These are phyloP conservation scores for Oncorhynchus kisutch DNA, from an alignment of 2,113 vertebrate species.

Conservation along the genomic window DNA sequence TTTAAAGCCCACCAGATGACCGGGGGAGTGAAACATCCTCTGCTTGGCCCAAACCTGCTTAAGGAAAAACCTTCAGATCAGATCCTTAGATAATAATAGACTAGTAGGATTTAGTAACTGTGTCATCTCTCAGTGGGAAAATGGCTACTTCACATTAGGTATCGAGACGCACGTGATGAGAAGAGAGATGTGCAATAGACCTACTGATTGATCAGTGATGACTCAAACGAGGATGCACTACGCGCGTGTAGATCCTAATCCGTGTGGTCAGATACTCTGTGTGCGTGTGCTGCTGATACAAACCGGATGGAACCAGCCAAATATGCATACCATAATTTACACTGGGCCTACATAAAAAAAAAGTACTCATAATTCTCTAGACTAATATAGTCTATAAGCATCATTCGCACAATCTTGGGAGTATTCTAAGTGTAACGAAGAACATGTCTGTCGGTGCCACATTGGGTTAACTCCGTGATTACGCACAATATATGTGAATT, in stretches of 20 bases:
- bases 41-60: conserved; percentile 7
- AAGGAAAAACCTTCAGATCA: not conserved
- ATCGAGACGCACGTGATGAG: not conserved
- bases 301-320: conserved; percentile 61
- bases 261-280: not conserved
- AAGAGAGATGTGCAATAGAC: not conserved
- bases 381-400: not conserved
- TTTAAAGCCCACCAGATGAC: conserved; percentile 38
- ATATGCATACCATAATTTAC: not conserved
- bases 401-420: not conserved
- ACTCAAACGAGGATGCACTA: conserved; percentile 23
- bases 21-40: conserved; percentile 19
- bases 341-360: conserved; percentile 31
- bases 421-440: not conserved
- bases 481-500: not conserved
- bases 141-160: too few relatives aligned
- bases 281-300: not conserved
- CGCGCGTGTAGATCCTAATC: conserved; percentile 13
- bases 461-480: not conserved
- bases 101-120: not conserved
- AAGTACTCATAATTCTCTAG: too few relatives aligned
- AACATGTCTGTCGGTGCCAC: not conserved
- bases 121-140: not conserved
- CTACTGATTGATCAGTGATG: not conserved
- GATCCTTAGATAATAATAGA: conserved; percentile 30